Conservation (phyloP, 2,797 vertebrate genomes). For the Oreochromis grahami region DNA sequence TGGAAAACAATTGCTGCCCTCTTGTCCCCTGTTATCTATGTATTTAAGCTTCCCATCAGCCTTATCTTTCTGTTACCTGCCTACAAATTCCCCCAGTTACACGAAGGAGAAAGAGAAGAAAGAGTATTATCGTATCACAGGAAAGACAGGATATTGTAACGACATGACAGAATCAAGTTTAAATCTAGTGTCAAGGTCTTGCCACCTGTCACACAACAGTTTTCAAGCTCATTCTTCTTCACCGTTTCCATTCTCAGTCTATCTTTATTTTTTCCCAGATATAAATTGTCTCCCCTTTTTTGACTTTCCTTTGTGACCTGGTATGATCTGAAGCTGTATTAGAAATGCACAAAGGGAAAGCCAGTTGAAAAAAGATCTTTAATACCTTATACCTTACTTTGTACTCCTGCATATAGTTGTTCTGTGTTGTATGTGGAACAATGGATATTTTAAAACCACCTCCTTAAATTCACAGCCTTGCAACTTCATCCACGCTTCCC, state of each 20-base stretch:
- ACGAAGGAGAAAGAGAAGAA: not conserved
- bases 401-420: not conserved
- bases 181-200: slow-evolving; percentile 2
- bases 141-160: not conserved
- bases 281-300: not conserved
- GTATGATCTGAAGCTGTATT: not conserved
- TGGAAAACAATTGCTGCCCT: not conserved
- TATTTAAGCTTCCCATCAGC: not conserved
- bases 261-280: not conserved
- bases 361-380: not conserved
- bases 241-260: not conserved
- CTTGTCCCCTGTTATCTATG: not conserved
- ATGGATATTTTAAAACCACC: not conserved
- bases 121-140: not conserved
- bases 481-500: not conserved
- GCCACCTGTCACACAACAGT: slow-evolving; percentile 23
- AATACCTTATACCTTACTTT: not conserved
- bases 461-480: not conserved
- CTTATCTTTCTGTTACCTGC: not conserved
- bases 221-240: not conserved
- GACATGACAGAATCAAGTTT: slow-evolving; percentile 11
- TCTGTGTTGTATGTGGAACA: not conserved
- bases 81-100: not conserved
- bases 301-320: not conserved
- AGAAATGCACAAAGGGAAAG: not conserved